Conservation (phyloP, 2,113 vertebrate genomes). For the Mesocricetus auratus region DNA sequence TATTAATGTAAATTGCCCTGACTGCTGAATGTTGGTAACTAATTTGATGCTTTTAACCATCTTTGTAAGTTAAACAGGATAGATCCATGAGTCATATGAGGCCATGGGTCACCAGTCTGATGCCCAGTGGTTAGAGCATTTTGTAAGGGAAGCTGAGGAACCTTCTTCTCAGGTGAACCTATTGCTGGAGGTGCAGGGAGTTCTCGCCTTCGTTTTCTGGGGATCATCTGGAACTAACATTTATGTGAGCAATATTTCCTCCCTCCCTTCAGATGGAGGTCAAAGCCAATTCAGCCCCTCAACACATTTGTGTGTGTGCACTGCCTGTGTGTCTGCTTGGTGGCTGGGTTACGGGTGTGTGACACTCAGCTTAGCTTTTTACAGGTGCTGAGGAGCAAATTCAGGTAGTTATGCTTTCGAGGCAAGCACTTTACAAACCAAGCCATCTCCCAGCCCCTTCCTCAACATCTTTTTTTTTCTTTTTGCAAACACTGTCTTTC, state of each 20-base stretch:
- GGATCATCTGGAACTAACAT: background rate
- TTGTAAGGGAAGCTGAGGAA: background rate
- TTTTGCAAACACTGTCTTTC: background rate
- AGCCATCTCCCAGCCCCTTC: background rate
- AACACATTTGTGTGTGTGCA: background rate
- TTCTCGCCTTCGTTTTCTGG: background rate
- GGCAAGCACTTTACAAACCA: background rate
- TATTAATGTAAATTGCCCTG: background rate
- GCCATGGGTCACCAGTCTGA: background rate
- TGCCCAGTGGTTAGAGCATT: background rate
- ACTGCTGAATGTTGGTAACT: background rate
- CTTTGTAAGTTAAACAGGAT: background rate
- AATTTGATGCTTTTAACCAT: background rate
- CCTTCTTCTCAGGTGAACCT: background rate
- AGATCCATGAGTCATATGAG: background rate
- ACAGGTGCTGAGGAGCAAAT: background rate
- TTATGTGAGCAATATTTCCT: background rate
- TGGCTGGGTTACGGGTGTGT: background rate
- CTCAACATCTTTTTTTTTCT: background rate
- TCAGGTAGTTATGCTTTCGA: background rate
- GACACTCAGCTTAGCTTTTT: background rate
- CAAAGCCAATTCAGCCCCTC: background rate
- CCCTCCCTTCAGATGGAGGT: background rate
- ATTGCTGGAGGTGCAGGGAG: background rate
- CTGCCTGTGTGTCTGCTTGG: background rate